A percentile compares a stretch with the other conserved stretches of the same genome.
These are phyloP conservation scores for Opisthocomus hoazin DNA, from an alignment of 2,113 vertebrate species.

Conservation along the genomic window DNA sequence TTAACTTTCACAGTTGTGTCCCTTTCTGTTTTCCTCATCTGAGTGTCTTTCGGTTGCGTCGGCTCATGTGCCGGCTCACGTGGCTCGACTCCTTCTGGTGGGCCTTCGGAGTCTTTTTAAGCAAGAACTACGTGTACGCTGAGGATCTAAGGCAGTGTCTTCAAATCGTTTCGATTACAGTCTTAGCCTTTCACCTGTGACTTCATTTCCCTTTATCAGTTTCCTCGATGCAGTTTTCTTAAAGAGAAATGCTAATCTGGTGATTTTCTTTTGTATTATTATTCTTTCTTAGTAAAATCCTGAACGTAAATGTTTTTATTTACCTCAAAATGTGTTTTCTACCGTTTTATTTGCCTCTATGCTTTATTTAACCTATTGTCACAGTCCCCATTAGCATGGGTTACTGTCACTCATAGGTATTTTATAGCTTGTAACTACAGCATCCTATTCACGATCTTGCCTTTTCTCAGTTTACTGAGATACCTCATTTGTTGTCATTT, in stretches of 20 bases:
- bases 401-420: neutral
- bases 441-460: neutral
- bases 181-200: neutral
- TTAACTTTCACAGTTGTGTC: neutral
- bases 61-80: neutral
- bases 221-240: neutral
- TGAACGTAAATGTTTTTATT: neutral
- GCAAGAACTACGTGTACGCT: accelerated
- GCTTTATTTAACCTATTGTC: neutral
- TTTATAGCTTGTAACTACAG: neutral
- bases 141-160: neutral
- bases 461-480: neutral
- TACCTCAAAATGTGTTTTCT: neutral
- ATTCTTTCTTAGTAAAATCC: neutral
- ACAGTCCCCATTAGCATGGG: neutral
- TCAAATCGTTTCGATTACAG: neutral
- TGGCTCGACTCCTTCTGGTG: neutral
- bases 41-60: neutral
- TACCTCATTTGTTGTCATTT: neutral
- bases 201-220: neutral
- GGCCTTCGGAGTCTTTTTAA: neutral
- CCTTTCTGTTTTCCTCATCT: neutral
- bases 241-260: neutral
- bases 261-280: neutral
- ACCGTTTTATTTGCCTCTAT: neutral